phyloP scores from a whole-genome alignment of 2,113 vertebrate genomes.

The Phoenicopterus ruber region DNA sequence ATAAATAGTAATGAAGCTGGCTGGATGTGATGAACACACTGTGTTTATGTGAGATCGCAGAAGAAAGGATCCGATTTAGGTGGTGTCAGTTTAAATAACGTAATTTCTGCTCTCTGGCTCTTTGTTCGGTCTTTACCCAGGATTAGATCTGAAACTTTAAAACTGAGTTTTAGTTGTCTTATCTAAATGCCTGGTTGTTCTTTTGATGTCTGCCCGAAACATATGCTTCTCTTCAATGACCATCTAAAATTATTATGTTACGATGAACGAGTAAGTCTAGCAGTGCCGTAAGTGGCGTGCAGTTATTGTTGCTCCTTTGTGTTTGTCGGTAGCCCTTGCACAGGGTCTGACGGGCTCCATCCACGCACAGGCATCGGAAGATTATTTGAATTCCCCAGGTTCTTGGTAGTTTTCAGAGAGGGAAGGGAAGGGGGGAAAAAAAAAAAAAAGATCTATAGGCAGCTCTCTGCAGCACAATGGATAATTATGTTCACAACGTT shows the following conservation, averaged over 20 bases:
- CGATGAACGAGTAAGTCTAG: constrained; percentile 45
- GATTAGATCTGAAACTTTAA: constrained; percentile 53
- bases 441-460: background rate
- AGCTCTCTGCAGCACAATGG: background rate
- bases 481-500: background rate
- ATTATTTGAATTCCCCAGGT: constrained; percentile 27
- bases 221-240: constrained; percentile 42
- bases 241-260: constrained; percentile 46
- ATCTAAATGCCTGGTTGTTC: constrained; percentile 63
- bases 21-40: constrained; percentile 64
- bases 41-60: constrained; percentile 69
- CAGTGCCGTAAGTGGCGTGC: constrained; percentile 50
- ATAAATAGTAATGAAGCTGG: constrained; percentile 85
- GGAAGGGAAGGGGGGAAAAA: fast-evolving
- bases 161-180: constrained; percentile 49
- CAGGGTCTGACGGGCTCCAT: constrained; percentile 37
- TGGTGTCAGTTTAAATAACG: constrained; percentile 71
- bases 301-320: constrained; percentile 65
- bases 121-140: constrained; percentile 60
- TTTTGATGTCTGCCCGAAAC: constrained; percentile 54
- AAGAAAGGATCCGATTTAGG: constrained; percentile 66
- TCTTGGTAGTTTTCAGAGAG: background rate
- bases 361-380: background rate
- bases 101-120: constrained; percentile 63
- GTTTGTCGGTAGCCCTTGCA: constrained; percentile 48